Percentiles rank a stretch among this genome's conserved stretches.
Conservation (phyloP, 2,797 vertebrate species). For the Sciurus vulgaris region DNA sequence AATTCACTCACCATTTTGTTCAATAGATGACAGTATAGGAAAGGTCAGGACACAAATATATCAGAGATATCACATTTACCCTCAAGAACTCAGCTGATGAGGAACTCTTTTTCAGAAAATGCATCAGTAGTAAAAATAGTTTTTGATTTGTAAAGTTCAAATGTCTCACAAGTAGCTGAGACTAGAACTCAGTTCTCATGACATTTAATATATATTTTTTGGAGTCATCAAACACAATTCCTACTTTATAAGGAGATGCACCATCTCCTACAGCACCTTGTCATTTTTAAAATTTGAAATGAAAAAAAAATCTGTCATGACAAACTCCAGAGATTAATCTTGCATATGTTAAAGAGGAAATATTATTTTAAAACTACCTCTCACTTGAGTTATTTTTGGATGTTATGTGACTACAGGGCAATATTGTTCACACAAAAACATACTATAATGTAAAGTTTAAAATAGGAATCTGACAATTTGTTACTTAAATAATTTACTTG, state of each 20-base stretch:
- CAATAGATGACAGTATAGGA: background rate
- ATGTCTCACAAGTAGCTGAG: background rate
- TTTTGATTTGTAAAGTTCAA: background rate
- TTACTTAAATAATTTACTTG: background rate
- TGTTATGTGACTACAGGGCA: background rate
- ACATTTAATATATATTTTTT: background rate
- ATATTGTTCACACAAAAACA: conserved; percentile 24
- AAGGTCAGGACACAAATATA: background rate
- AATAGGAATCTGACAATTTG: background rate
- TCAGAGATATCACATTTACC: background rate
- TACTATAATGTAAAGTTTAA: background rate
- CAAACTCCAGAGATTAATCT: background rate
- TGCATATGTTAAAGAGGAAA: background rate
- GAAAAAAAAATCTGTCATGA: background rate
- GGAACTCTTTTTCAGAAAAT: background rate
- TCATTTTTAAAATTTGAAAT: background rate
- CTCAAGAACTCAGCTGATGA: background rate
- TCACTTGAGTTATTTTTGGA: background rate
- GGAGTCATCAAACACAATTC: background rate
- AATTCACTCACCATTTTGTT: background rate
- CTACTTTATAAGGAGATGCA: background rate
- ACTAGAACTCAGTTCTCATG: background rate
- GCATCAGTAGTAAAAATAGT: background rate
- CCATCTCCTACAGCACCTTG: background rate
- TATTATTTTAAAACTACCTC: background rate